Evolutionary conservation across 2,888 invertebrate genomes (phyloP), one percentile per base, ranked within the genome.

Genomic region (Microchrysa polita): DNA sequence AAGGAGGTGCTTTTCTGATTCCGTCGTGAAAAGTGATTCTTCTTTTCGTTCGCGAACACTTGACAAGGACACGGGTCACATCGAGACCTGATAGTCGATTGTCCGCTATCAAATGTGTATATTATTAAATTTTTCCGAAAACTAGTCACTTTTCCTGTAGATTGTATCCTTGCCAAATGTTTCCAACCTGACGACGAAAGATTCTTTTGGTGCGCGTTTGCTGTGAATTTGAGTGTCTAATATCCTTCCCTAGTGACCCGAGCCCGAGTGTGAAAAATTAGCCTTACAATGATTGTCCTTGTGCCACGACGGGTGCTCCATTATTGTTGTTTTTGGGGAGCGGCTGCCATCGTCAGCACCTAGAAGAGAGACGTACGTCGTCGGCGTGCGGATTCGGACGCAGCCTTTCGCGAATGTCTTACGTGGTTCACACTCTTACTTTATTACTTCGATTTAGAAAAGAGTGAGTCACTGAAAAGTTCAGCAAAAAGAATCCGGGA

Each of bases 251-350:
- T 34, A 34, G 27, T 34, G 27, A 7, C 27, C 27, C 27, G 27
- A 34, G 27, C 27, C 27, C 27, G 7, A 34, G 27, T 34, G 27
- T 34, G 27, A 34, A 34, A 34, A 34, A 34, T 34, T 34, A 34
- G 27, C 27, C 27, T 34, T 34, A 34, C 27, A 34, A 34, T 34
- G 27, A 7, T 34, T 2, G 4, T 34, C 65, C 10, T 44, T 18
- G 40, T 12, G 44, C 65, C 14, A 48, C 48, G 44, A 63, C 44
- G 65, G 44, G 42, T 34, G 10, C 48, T 48, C 48, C 65, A 48
- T 20, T 22, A 16, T 65, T 48, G 65, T 69, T 69, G 40, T 69
- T 69, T 23, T 57, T 40, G 69, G 69, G 69, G 69, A 69, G 69
- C 69, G 69, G 69, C 69, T 40, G 7, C 27, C 27, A 34, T 34